Evolutionary conservation across 2,113 vertebrate genomes (phyloP).

Genomic region (Vidua chalybeata): DNA sequence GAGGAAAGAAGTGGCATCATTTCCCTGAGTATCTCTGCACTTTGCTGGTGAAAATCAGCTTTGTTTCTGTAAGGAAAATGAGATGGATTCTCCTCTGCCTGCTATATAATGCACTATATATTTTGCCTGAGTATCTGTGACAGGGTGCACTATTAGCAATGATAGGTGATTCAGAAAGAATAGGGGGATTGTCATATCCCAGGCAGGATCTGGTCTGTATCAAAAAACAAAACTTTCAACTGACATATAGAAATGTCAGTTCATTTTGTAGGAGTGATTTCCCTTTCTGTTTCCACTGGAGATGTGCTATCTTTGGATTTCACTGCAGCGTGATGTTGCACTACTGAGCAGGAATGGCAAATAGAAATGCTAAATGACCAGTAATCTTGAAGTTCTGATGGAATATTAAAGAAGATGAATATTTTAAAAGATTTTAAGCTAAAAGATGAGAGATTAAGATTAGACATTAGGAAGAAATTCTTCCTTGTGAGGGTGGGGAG

Average conservation of each 20-base stretch:
- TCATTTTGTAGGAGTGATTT: conserved; percentile 35
- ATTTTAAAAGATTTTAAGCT: not conserved
- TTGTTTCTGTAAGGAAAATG: not conserved
- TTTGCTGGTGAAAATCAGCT: not conserved
- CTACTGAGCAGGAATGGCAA: not conserved
- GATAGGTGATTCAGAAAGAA: conserved; percentile 31
- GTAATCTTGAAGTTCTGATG: not conserved
- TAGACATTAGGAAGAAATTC: not conserved
- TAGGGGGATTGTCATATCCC: not conserved
- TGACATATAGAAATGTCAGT: conserved; percentile 29
- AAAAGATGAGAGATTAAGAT: not conserved
- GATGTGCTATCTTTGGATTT: conserved; percentile 7
- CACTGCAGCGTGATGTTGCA: not conserved
- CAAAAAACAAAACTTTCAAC: not conserved
- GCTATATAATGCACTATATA: not conserved
- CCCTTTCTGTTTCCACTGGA: not conserved
- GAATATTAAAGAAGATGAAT: not conserved
- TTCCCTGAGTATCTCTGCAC: not conserved
- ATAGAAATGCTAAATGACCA: not conserved
- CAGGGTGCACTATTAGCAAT: conserved; percentile 25
- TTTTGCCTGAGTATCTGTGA: conserved; percentile 31
- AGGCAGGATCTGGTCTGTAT: conserved; percentile 12
- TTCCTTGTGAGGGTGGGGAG: not conserved
- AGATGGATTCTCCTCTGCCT: not conserved
- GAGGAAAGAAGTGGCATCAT: not conserved